Evolutionary conservation across 1,140 invertebrate species (phyloP), one percentile per base, ranked within the genome.

Genomic region (Drosophila kikkawai): DNA sequence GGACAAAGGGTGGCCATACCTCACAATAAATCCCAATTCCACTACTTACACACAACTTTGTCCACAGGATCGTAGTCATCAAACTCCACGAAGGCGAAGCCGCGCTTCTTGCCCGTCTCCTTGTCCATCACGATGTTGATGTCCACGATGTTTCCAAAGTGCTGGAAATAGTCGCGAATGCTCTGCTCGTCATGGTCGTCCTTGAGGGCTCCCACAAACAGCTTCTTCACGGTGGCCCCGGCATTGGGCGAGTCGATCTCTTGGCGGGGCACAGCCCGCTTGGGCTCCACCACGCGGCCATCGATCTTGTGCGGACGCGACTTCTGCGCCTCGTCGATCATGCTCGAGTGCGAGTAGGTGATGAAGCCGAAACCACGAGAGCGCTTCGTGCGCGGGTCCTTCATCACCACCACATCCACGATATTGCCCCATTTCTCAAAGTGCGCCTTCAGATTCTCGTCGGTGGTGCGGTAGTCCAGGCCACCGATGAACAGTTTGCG

Each of bases 331-430:
- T 97, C 97, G 94, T 99, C 98, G 37, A 99, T 97, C 97, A 98
- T 98, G 77, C 96, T 95, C n/a, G 97, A 96, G 77, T 96, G 94
- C 2, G 97, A 97, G 93, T 98, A 99, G 7, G 98, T 99, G 41
- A 99, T 98, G 92, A 99, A 99, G n/a, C 98, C 98, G 94, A 99
- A 99, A 0, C 98, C 98, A 81, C 98, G 94, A 4, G 98, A 99
- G 66, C 96, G 94, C 82, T 97, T 97, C 0, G 98, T 99, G 77
- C 97, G 96, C 1, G 98, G 97, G 93, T 99, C 99, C 91, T 98
- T 98, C 98, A 99, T 99, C 0, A 99, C 99, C 22, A 99, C 98
- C 42, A 98, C 98, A 94, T 99, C 99, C 0, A 98, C 97, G 80
- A 99, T 98, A 92, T 99, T 97, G 34, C 99, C 99, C 97, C 97